phyloP scores from a whole-genome alignment of 2,797 vertebrate genomes.

The Anguilla anguilla region DNA sequence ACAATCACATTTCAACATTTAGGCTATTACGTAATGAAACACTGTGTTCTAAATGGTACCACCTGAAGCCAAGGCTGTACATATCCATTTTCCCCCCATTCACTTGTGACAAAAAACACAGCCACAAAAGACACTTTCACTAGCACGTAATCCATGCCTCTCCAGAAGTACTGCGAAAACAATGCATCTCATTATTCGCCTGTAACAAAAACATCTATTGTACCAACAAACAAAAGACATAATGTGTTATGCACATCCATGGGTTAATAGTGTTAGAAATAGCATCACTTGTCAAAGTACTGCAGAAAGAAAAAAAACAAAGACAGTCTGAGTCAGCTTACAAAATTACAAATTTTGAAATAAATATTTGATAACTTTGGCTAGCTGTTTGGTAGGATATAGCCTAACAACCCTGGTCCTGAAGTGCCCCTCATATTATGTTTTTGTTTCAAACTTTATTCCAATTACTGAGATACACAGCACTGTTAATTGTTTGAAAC shows the following conservation, averaged over 20 bases:
- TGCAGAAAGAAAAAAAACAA: neutral
- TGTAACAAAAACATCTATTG: conserved; percentile 63
- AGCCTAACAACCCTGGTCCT: neutral
- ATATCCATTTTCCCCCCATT: conserved; percentile 46
- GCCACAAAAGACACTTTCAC: conserved; percentile 59
- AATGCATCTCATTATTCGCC: conserved; percentile 57
- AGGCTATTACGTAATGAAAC: conserved; percentile 50
- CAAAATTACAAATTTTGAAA: neutral
- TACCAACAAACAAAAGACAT: conserved; percentile 54
- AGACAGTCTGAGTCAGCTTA: conserved; percentile 4
- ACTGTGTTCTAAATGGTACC: conserved; percentile 51
- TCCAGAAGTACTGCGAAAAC: conserved; percentile 56
- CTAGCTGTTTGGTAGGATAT: neutral
- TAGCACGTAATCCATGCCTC: conserved; percentile 62
- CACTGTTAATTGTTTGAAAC: neutral
- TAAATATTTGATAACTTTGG: neutral
- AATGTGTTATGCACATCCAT: conserved; percentile 43
- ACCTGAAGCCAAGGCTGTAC: conserved; percentile 53
- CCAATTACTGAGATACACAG: neutral
- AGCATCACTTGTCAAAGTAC: conserved; percentile 15
- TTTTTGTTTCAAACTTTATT: neutral
- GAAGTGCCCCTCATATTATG: neutral
- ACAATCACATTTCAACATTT: conserved; percentile 48
- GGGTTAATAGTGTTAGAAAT: conserved; percentile 25
- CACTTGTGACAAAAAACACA: conserved; percentile 13